A percentile compares a stretch with the other conserved stretches of the same genome.
These are phyloP conservation scores for Hydra vulgaris DNA, from an alignment of 30 jellyfish, hydroid and myxozoan species.

Conservation along the genomic window DNA sequence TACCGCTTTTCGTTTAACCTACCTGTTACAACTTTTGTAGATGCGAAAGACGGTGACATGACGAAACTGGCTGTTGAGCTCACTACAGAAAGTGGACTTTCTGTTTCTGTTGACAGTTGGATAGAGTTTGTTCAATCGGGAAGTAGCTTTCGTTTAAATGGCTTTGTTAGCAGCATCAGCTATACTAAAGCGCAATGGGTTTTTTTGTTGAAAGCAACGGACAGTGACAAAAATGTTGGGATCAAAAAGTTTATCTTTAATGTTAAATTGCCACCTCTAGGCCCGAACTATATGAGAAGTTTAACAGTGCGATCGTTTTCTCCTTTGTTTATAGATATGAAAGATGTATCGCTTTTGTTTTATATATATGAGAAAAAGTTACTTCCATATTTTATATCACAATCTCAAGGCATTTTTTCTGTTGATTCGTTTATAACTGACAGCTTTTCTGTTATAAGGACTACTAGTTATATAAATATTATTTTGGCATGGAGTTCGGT, in stretches of 20 bases:
- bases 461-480: constrained; percentile 22
- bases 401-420: no score
- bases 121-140: not conserved
- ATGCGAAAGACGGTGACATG: constrained; percentile 51
- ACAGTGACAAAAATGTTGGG: no score
- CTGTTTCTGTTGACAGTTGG: constrained; percentile 47
- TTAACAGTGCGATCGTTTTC: not conserved
- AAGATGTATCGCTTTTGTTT: constrained; percentile 42
- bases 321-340: constrained; percentile 3
- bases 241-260: constrained; percentile 38
- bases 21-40: constrained; percentile 48
- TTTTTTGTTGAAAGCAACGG: no score
- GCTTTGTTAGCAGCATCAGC: constrained; percentile 7
- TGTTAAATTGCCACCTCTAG: constrained; percentile 19
- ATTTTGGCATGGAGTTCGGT: constrained; percentile 39
- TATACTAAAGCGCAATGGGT: constrained; percentile 26
- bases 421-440: no score
- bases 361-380: constrained; percentile 20
- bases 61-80: constrained; percentile 14
- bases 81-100: constrained; percentile 27
- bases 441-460: no score
- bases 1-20: not conserved
- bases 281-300: not conserved
- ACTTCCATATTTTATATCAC: not conserved
- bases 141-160: not conserved